Evolutionary conservation across 2,113 vertebrate genomes (phyloP).

Genomic region (Bubo scandiacus): DNA sequence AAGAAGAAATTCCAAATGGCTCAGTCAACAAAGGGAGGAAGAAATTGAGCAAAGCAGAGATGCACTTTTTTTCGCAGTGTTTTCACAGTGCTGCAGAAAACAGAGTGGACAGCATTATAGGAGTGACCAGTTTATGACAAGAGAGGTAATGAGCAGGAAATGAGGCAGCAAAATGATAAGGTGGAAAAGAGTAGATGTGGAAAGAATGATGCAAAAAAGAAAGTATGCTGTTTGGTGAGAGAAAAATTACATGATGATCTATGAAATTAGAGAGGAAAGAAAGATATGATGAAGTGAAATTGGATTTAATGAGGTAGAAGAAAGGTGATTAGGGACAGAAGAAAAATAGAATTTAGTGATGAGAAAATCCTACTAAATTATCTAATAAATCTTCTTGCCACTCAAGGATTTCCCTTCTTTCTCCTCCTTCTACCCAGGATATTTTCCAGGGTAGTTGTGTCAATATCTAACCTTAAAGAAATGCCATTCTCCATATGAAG

Average conservation of each 20-base stretch:
- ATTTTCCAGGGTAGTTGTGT: not conserved
- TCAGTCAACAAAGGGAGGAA: not conserved
- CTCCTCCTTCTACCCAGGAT: not conserved
- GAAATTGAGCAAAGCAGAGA: not conserved
- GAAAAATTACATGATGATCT: conserved; percentile 40
- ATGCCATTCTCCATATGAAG: not conserved
- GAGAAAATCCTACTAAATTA: conserved; percentile 64
- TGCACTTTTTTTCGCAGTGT: not conserved
- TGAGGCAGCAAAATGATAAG: not conserved
- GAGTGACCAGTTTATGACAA: not conserved
- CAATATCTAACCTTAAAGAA: not conserved
- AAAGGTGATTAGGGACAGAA: conserved; percentile 63
- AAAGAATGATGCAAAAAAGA: not conserved
- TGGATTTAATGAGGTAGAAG: conserved; percentile 65
- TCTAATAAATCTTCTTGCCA: conserved; percentile 41
- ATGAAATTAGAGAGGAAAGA: conserved; percentile 54
- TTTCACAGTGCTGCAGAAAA: not conserved
- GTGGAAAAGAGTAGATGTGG: not conserved
- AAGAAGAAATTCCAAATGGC: not conserved
- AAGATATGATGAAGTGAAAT: conserved; percentile 43
- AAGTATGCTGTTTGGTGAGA: not conserved
- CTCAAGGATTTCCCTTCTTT: conserved; percentile 9
- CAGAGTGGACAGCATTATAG: not conserved
- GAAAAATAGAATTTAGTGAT: conserved; percentile 64
- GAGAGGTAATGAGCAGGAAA: conserved; percentile 16